Evolutionary conservation across 1,140 invertebrate species (phyloP).

Genomic region (Brachionus rotundiformis): DNA sequence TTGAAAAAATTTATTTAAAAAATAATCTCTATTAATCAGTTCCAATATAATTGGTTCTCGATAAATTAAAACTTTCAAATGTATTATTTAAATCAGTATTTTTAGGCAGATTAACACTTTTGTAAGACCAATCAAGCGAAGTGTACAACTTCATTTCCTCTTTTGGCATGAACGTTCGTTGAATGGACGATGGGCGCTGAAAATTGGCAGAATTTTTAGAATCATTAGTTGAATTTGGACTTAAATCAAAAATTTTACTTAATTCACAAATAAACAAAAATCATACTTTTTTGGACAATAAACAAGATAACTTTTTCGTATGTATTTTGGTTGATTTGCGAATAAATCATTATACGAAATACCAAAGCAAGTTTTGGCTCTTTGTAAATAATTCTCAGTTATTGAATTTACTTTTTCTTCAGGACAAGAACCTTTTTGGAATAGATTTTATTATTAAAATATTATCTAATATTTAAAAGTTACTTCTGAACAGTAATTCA

Average conservation of each 20-base stretch:
- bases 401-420: neutral
- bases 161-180: constrained; percentile 24
- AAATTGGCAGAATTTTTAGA: neutral
- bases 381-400: constrained; percentile 9
- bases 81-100: constrained; percentile 35
- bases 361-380: constrained; percentile 12
- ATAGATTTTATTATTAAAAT: neutral
- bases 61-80: constrained; percentile 37
- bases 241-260: neutral
- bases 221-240: neutral
- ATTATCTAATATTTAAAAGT: neutral
- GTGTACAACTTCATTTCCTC: constrained; percentile 46
- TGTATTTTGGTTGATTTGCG: neutral
- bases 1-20: neutral
- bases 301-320: neutral
- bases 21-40: neutral
- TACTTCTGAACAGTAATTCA: constrained; percentile 47
- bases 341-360: neutral
- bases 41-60: constrained; percentile 32
- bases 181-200: constrained; percentile 17
- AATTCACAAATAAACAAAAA: neutral
- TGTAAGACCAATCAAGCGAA: constrained; percentile 6
- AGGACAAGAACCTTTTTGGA: neutral
- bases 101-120: neutral
- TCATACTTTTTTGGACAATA: constrained; percentile 7